Evolutionary conservation across 2,888 invertebrate species (phyloP), one percentile per base, ranked within the genome.

Genomic region (Eurytoma adleriae): DNA sequence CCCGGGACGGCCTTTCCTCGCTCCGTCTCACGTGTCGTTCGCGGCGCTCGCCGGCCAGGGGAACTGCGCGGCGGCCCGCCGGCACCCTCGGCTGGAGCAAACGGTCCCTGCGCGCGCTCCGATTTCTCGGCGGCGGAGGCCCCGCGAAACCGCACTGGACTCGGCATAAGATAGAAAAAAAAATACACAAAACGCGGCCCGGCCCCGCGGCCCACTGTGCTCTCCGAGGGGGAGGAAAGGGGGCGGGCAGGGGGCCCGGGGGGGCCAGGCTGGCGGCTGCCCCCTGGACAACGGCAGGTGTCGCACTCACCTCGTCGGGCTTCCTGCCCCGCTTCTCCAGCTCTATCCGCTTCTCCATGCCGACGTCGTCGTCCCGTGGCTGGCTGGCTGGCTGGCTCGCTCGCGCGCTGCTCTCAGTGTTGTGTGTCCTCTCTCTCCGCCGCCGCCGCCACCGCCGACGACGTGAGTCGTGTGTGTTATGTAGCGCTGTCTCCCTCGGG

Each of bases 311-410:
- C 94, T 97, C 96, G 91, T 94, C 94, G 87, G 97, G 96, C 91
- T 94, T 95, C 91, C 96, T 95, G 92, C 98, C 98, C 91, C 98
- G 94, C 93, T 96, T 95, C 93, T 99, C 99, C 91, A 98, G 93
- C 91, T 96, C 96, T 93, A 99, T 96, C 92, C 98, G 95, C 92
- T 98, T 98, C 93, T 98, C 97, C 98, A 98, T 98, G 88, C 86
- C 88, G 87, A 86, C 30, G 69, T 27, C 16, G n/a, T 24, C 20
- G 18, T 20, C 20, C 57, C n/a, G 57, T n/a, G 57, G 57, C 57
- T n/a, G 20, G 18, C 18, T 57, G 18, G 57, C 57, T 18, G n/a
- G 18, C 57, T 57, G 18, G n/a, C 18, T 20, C n/a, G n/a, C n/a
- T 20, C 18, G 18, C 57, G 57, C 18, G 57, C 40, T 40, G 40